Percentiles rank a stretch among this genome's conserved stretches.
phyloP scores from a whole-genome alignment of 2,888 invertebrate species.

The Syritta pipiens region DNA sequence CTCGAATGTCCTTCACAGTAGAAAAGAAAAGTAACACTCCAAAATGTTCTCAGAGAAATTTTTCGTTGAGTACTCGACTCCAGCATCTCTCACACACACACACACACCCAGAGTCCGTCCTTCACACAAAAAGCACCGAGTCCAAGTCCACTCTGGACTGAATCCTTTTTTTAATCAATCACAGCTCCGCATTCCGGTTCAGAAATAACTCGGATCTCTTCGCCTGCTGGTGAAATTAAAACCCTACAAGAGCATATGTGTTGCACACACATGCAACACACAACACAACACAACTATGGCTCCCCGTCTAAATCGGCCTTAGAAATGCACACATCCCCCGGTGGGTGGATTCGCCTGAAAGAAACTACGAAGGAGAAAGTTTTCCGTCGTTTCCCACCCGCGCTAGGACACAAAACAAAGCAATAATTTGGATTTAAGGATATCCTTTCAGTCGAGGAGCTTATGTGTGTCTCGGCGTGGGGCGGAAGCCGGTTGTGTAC shows the following conservation, averaged over 20 bases:
- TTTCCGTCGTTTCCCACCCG: too few relatives aligned
- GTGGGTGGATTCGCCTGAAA: background rate
- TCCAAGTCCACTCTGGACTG: too few relatives aligned
- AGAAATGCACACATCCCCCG: too few relatives aligned
- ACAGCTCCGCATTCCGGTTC: conserved; percentile 1
- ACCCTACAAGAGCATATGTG: background rate
- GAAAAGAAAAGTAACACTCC: background rate
- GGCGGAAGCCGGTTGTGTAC: background rate
- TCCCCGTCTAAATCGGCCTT: too few relatives aligned
- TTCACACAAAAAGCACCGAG: too few relatives aligned
- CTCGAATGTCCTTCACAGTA: too few relatives aligned
- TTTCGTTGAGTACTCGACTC: background rate
- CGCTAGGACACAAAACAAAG: conserved; percentile 16
- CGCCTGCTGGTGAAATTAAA: background rate
- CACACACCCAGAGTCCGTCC: too few relatives aligned
- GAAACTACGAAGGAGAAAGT: background rate
- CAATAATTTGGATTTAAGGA: conserved; percentile 29
- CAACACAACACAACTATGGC: too few relatives aligned
- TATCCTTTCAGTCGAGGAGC: conserved; percentile 10
- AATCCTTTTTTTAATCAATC: conserved; percentile 20
- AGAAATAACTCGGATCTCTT: background rate
- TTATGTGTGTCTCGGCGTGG: background rate
- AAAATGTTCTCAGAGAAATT: background rate
- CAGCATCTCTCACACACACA: too few relatives aligned
- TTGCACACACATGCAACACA: conserved; percentile 14